Evolutionary conservation across 2,888 invertebrate genomes (phyloP), one percentile per base, ranked within the genome.

Genomic region (Scaptomyza flava): DNA sequence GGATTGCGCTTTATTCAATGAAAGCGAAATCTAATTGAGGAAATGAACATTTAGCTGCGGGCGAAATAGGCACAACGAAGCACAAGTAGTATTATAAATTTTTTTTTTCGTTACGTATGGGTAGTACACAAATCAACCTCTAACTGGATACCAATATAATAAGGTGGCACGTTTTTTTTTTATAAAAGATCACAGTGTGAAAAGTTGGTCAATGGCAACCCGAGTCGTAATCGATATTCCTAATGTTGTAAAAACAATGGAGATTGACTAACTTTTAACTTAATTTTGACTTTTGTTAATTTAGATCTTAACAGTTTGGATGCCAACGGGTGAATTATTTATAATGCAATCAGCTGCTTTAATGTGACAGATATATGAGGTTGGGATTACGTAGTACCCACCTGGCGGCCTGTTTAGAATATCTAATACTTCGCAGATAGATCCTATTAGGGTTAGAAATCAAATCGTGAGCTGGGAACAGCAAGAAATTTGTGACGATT

Each of bases 11-110:
- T 66, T 57, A 58, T 63, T 63, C 61, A 64, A 70, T 72, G 69
- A 72, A 68, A 83, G 74, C 58, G 54, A 83, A 68, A 60, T 73
- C 66, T 77, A 82, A 82, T 82, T 82, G 82, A 82, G 82, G 87
- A 82, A 82, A 82, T 87, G 73, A 81, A 70, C 82, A 85, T 87
- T 82, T 82, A 82, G 69, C 54, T 58, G 45, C 56, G 58, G 54
- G 59, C 68, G 62, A 64, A 65, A 45, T 36, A 36, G 50, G n/a
- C 33, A 38, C 17, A 46, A 11, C 20, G 9, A 14, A 54, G 5
- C 34, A 12, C 34, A 14, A 34, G 27, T 52, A 17, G 33, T 41
- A 17, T n/a, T 17, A 17, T 17, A 17, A 17, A 17, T 1, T 17
- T 17, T 17, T 23, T 7, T 31, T 17, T 17, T 14, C 6, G 6